Evolutionary conservation across 2,797 vertebrate genomes (phyloP).

Genomic region (Coendou prehensilis): DNA sequence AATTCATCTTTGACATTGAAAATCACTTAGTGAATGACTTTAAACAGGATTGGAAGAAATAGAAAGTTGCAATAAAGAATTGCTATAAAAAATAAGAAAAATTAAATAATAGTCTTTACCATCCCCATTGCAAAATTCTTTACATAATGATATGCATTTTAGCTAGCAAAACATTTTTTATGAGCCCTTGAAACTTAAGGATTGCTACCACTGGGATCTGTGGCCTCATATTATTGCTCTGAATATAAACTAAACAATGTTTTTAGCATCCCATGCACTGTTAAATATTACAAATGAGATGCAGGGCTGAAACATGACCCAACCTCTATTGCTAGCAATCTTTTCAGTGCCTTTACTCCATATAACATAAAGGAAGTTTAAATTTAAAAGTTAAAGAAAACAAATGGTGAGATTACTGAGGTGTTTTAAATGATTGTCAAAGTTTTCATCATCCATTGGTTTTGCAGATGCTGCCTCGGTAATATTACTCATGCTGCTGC

Average conservation of each 20-base stretch:
- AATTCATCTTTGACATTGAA: not conserved
- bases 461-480: constrained; percentile 42
- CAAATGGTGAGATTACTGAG: constrained; percentile 14
- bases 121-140: not conserved
- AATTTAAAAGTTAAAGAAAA: constrained; percentile 60
- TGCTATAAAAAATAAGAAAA: not conserved
- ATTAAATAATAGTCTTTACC: not conserved
- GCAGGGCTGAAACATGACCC: not conserved
- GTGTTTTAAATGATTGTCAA: constrained; percentile 53
- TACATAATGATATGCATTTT: constrained; percentile 24
- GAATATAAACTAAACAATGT: not conserved
- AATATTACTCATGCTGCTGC: constrained; percentile 16
- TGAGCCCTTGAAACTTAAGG: not conserved
- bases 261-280: constrained; percentile 5
- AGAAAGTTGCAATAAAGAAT: not conserved
- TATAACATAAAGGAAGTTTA: not conserved
- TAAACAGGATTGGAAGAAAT: constrained; percentile 22
- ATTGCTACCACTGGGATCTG: not conserved
- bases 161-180: constrained; percentile 16
- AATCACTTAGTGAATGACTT: not conserved
- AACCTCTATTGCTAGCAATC: not conserved
- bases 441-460: constrained; percentile 50
- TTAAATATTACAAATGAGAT: constrained; percentile 1
- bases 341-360: constrained; percentile 35
- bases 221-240: not conserved